phyloP scores from a whole-genome alignment of 2,888 invertebrate genomes.

The Timema cristinae region DNA sequence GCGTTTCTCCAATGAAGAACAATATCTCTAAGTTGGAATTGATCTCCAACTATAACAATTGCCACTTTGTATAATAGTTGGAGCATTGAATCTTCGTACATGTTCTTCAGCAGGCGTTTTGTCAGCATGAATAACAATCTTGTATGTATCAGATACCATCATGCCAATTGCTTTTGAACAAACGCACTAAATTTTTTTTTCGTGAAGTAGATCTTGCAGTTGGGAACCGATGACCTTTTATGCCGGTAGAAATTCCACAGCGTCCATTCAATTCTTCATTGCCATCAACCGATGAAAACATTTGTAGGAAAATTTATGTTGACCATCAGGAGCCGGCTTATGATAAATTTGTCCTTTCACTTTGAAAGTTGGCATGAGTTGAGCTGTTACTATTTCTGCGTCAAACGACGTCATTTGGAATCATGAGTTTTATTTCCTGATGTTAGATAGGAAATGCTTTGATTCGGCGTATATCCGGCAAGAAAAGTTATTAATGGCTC shows the following conservation, averaged over 20 bases:
- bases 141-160: constrained; percentile 19
- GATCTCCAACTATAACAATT: constrained; percentile 20
- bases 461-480: not conserved
- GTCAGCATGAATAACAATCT: constrained; percentile 17
- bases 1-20: constrained; percentile 22
- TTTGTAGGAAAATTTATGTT: too few relatives aligned
- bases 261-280: constrained; percentile 18
- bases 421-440: constrained; percentile 3
- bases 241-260: constrained; percentile 12
- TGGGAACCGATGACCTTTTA: constrained; percentile 13
- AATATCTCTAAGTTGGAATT: constrained; percentile 20
- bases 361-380: too few relatives aligned
- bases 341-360: too few relatives aligned
- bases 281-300: too few relatives aligned
- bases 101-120: constrained; percentile 11
- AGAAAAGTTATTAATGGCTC: too few relatives aligned
- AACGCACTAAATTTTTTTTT: constrained; percentile 18
- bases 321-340: too few relatives aligned
- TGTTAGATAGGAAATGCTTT: constrained; percentile 4
- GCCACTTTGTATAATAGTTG: constrained; percentile 18
- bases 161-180: constrained; percentile 18
- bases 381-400: too few relatives aligned
- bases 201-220: constrained; percentile 19
- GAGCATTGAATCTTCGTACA: constrained; percentile 16
- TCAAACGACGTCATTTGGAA: too few relatives aligned